Percentiles rank a stretch among this genome's conserved stretches.
phyloP scores from a whole-genome alignment of 2,797 vertebrate species.

The Tiaroga cobitis region DNA sequence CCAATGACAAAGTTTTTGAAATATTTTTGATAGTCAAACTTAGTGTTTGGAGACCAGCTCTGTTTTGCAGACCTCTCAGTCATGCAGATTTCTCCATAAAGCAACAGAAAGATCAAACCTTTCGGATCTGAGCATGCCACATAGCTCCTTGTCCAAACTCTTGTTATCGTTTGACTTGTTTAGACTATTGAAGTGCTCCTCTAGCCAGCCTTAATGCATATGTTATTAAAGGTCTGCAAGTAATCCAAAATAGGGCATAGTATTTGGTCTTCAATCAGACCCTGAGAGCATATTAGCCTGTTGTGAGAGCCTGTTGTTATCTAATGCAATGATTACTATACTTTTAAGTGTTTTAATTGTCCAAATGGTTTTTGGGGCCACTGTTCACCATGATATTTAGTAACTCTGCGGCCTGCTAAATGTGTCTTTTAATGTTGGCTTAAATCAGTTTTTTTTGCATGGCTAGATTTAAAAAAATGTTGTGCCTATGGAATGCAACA shows the following conservation, averaged over 20 bases:
- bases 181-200: neutral
- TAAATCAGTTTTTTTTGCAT: conserved; percentile 29
- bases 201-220: too few relatives aligned
- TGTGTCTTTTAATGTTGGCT: neutral
- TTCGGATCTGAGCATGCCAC: neutral
- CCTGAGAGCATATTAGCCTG: neutral
- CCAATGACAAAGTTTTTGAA: neutral
- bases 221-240: neutral
- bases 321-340: neutral
- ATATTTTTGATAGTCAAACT: neutral
- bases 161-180: neutral
- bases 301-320: neutral
- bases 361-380: neutral
- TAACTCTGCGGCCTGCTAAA: neutral
- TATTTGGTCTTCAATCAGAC: neutral
- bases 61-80: neutral
- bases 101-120: neutral
- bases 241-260: neutral
- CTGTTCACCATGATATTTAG: neutral
- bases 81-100: neutral
- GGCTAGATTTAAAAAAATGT: neutral
- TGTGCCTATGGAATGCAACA: neutral
- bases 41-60: neutral
- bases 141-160: neutral
- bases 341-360: neutral